Base-by-base conservation (phyloP, 2,797 vertebrate species). In the Crax fasciolata region DNA sequence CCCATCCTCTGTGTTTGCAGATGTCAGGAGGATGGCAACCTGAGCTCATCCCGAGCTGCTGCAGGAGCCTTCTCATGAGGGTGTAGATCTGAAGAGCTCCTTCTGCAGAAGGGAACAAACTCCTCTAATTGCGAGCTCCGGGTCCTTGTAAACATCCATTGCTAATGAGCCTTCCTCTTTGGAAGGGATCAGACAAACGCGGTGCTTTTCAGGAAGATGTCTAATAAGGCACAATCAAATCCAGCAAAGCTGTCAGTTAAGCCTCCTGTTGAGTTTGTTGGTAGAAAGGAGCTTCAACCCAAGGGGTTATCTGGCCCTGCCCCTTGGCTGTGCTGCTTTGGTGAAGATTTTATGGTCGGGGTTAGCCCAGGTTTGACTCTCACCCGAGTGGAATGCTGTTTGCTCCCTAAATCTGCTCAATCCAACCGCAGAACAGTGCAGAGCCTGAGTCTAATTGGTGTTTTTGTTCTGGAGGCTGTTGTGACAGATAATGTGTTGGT, bases 101-200 rank as follows among this genome's bases (percentile, higher is more conserved):
- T 86, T 72, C 54, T 88, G 76, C 48, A 49, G 85, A 54, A 49
- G 13, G 19, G 58, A 44, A 48, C 74, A 62, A 66, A 43, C 52
- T 85, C 48, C 38, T 52, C 38, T 68, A 32, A 30, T 61, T 70
- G 23, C 10, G 38, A 80, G 83, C 76, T 67, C 62, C 28, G 15
- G 23, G 14, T 57, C 25, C 71, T 52, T 80, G 89, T 70, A 87
- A 94, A 85, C 90, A 84, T 68, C 83, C 58, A 71, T 44, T 32
- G 76, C 90, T 93, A 94, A 95, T 84, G 93, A 95, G 88, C 7
- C 92, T 81, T 76, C 66, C 28, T 54, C 41, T 75, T 52, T 72
- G 72, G 48, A 38, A 65, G 70, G 88, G 88, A 93, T 91, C 80
- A 92, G 92, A 90, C 43, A 12, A 46, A 2, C 41, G 44, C 81